Evolutionary conservation across 2,888 invertebrate genomes (phyloP).

Genomic region (Neelides folsomi): DNA sequence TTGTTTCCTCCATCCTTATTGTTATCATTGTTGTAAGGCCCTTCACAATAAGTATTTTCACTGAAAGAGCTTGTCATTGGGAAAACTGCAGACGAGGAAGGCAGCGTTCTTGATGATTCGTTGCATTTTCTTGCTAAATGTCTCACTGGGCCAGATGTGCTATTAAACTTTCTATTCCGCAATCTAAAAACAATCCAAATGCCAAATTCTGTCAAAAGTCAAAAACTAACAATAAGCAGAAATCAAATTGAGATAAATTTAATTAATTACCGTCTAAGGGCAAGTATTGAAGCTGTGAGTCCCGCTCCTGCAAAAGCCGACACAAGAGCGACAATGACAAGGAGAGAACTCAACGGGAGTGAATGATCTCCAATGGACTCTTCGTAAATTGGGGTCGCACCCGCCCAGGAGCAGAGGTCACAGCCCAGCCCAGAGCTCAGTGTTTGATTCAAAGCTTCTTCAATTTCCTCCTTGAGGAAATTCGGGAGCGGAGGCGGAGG

Average conservation of each 20-base stretch:
- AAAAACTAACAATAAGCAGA: background rate
- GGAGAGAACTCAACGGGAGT: conserved; percentile 20
- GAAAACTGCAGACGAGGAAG: conserved; percentile 13
- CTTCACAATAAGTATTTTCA: conserved; percentile 26
- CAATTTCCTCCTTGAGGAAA: conserved; percentile 11
- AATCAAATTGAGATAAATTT: too few species aligned
- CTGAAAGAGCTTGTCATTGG: conserved; percentile 13
- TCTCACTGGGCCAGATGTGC: conserved; percentile 14
- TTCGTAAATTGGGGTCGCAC: conserved; percentile 2
- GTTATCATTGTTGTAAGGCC: conserved; percentile 22
- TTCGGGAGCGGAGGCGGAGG: conserved; percentile 27
- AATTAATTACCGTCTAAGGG: conserved; percentile 23
- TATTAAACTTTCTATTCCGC: conserved; percentile 16
- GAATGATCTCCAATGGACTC: background rate
- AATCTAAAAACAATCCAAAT: conserved; percentile 10
- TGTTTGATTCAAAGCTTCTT: conserved; percentile 7
- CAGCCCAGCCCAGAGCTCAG: conserved; percentile 10
- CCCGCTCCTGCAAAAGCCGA: conserved; percentile 29
- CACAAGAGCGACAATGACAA: conserved; percentile 28
- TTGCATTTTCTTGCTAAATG: conserved; percentile 23
- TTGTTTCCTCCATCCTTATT: conserved; percentile 11
- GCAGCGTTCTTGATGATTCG: conserved; percentile 10
- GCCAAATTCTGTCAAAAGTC: background rate
- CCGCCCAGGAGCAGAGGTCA: conserved; percentile 26
- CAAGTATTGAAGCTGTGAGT: conserved; percentile 21